Evolutionary conservation across 2,888 invertebrate genomes (phyloP).

Genomic region (Neocrepidodera transversa): DNA sequence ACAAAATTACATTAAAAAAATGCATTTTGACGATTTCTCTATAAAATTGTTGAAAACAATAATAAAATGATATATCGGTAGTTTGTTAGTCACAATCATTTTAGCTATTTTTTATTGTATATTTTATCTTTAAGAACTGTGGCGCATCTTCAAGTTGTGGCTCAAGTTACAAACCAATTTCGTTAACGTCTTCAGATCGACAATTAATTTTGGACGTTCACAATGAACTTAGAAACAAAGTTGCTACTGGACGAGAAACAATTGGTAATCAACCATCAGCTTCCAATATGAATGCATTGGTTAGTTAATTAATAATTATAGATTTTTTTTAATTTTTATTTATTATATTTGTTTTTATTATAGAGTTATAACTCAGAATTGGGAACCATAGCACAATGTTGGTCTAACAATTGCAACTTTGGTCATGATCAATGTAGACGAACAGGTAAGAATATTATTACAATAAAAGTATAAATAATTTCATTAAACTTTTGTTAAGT

Average conservation of each 20-base stretch:
- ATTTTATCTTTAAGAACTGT: not conserved
- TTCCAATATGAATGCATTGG: too few species aligned
- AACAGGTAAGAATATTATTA: slow-evolving; percentile 55
- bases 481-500: slow-evolving; percentile 14
- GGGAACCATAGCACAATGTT: slow-evolving; percentile 55
- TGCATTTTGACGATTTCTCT: too few species aligned
- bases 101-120: too few species aligned
- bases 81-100: too few species aligned
- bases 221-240: slow-evolving; percentile 53
- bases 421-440: slow-evolving; percentile 52
- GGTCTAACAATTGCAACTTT: slow-evolving; percentile 55
- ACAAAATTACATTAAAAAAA: too few species aligned
- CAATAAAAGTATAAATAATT: too few species aligned
- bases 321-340: too few species aligned
- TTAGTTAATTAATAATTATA: too few species aligned
- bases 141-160: not conserved
- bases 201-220: slow-evolving; percentile 54
- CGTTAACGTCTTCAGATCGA: slow-evolving; percentile 48
- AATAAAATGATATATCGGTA: too few species aligned
- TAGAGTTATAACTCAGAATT: slow-evolving; percentile 50
- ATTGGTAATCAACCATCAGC: slow-evolving; percentile 53
- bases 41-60: too few species aligned
- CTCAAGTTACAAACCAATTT: slow-evolving; percentile 32
- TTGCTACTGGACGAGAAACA: slow-evolving; percentile 53
- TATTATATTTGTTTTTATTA: too few species aligned